phyloP scores from a whole-genome alignment of 2,888 invertebrate genomes.

The Pogonocherus hispidulus region DNA sequence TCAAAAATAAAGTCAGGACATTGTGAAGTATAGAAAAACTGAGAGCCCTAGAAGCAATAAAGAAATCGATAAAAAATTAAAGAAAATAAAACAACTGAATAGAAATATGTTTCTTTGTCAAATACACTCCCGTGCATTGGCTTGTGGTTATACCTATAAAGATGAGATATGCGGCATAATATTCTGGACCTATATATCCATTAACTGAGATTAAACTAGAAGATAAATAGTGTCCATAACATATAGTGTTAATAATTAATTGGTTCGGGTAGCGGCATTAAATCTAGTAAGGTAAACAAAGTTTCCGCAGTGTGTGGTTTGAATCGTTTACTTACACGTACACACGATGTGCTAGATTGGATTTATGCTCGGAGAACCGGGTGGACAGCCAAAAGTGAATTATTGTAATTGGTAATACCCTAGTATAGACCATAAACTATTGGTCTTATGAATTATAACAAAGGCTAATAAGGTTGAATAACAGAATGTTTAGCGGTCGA shows the following conservation, averaged over 20 bases:
- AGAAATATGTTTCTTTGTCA: no score
- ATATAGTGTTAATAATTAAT: constrained; percentile 27
- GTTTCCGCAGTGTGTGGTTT: constrained; percentile 5
- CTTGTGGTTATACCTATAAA: background rate
- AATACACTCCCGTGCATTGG: background rate
- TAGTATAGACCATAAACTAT: no score
- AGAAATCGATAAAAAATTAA: no score
- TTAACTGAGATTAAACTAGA: constrained; percentile 21
- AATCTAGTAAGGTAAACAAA: constrained; percentile 28
- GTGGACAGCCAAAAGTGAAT: background rate
- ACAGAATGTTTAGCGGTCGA: no score
- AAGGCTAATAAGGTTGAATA: no score
- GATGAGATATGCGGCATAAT: background rate
- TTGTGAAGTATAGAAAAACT: no score
- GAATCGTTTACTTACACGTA: constrained; percentile 10
- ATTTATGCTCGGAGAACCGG: background rate
- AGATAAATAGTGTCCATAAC: constrained; percentile 21
- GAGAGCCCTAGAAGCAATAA: no score
- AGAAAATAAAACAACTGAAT: no score
- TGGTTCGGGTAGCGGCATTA: constrained; percentile 11
- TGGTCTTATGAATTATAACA: no score
- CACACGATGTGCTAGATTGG: background rate
- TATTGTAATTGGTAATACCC: background rate
- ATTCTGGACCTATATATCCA: constrained; percentile 9
- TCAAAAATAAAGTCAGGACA: no score